A percentile compares a stretch with the other conserved stretches of the same genome.
Evolutionary conservation across 2,113 vertebrate species (phyloP).

Genomic region (Pyrgilauda ruficollis): DNA sequence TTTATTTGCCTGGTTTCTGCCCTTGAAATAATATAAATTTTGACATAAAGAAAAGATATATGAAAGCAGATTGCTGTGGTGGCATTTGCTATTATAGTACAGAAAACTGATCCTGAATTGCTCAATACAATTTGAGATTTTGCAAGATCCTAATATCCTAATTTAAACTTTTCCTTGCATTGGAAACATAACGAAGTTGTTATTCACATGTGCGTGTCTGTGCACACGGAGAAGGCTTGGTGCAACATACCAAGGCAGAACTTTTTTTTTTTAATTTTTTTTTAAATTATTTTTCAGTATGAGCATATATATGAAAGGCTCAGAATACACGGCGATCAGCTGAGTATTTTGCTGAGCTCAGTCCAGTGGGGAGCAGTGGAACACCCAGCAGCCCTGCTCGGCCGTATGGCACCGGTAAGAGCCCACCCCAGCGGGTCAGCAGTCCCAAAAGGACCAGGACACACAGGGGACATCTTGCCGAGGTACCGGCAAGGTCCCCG

Average conservation of each 20-base stretch:
- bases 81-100: background rate
- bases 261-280: no score
- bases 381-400: no score
- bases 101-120: background rate
- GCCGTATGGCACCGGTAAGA: accelerated
- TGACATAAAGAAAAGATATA: background rate
- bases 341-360: background rate
- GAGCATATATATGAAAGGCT: background rate
- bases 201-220: background rate
- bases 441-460: background rate
- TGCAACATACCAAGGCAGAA: no score
- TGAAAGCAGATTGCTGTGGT: background rate
- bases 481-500: accelerated
- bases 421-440: background rate
- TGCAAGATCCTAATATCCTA: background rate
- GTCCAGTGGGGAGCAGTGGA: accelerated
- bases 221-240: background rate
- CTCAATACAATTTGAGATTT: background rate
- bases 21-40: background rate
- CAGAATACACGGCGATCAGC: background rate
- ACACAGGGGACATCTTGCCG: accelerated
- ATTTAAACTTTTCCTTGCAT: background rate
- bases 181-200: accelerated
- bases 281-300: background rate
- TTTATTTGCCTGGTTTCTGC: background rate